Percentiles rank a stretch among this genome's conserved stretches.
Conservation (phyloP, 2,888 invertebrate genomes). For the Diogma glabrata region DNA sequence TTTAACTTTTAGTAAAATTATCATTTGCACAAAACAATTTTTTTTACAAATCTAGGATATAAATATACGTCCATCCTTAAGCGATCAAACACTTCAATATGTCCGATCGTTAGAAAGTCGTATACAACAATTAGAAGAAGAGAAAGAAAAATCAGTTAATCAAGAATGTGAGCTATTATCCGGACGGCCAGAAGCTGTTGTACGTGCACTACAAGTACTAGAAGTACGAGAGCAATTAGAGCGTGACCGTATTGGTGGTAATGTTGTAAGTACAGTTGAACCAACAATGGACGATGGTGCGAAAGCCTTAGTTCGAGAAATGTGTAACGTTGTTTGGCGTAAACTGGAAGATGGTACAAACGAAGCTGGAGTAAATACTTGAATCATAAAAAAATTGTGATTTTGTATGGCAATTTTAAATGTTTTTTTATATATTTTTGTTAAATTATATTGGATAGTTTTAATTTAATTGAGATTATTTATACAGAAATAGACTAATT, state of each 20-base stretch:
- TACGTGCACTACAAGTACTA: slow-evolving; percentile 82
- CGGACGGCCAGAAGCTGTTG: slow-evolving; percentile 82
- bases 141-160: slow-evolving; percentile 38
- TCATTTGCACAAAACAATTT: background rate
- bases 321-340: slow-evolving; percentile 93
- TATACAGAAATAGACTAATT: no score
- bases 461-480: no score
- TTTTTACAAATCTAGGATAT: slow-evolving; percentile 25
- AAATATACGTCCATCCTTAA: slow-evolving; percentile 32
- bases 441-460: no score
- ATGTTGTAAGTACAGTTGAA: slow-evolving; percentile 25
- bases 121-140: slow-evolving; percentile 72
- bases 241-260: slow-evolving; percentile 44
- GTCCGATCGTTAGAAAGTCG: slow-evolving; percentile 80
- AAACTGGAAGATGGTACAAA: slow-evolving; percentile 79
- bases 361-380: background rate
- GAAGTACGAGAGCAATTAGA: slow-evolving; percentile 83
- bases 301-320: slow-evolving; percentile 85
- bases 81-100: slow-evolving; percentile 85
- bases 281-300: slow-evolving; percentile 73
- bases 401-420: no score
- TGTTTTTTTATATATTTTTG: no score
- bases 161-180: slow-evolving; percentile 38
- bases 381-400: no score
- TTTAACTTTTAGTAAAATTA: background rate